These are phyloP conservation scores for Corydoras sp. DNA, from an alignment of 2,113 vertebrate species.

Conservation along the genomic window DNA sequence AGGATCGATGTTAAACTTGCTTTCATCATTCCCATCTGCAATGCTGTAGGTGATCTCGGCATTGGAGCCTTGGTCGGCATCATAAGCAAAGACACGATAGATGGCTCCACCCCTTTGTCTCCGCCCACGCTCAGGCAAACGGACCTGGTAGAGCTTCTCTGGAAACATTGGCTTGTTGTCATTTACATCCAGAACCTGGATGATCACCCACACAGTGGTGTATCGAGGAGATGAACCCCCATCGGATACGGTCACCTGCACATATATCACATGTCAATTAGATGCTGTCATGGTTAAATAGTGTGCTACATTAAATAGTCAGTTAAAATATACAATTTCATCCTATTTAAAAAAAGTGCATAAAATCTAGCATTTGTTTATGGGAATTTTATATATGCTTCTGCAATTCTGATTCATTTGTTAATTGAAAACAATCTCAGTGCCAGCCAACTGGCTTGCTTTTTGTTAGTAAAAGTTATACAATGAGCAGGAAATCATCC, in stretches of 20 bases:
- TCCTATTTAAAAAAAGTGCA: too few relatives aligned
- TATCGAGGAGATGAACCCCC: conserved; percentile 77
- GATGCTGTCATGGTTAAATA: too few relatives aligned
- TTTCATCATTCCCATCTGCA: conserved; percentile 88
- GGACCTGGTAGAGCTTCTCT: conserved; percentile 91
- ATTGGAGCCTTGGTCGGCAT: conserved; percentile 87
- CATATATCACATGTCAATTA: not conserved
- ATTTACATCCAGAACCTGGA: conserved; percentile 90
- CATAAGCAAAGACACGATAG: conserved; percentile 89
- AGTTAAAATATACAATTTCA: too few relatives aligned
- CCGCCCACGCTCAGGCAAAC: conserved; percentile 85
- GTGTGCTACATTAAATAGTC: too few relatives aligned
- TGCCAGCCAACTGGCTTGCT: too few relatives aligned
- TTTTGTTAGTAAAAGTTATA: too few relatives aligned
- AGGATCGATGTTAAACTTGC: conserved; percentile 92
- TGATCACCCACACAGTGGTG: conserved; percentile 84
- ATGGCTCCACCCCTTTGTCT: conserved; percentile 86
- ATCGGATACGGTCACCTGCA: conserved; percentile 85
- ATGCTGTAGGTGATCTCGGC: conserved; percentile 91
- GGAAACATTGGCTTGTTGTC: conserved; percentile 93
- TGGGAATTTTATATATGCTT: too few relatives aligned
- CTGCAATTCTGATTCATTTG: too few relatives aligned
- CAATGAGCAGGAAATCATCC: too few relatives aligned
- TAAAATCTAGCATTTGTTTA: too few relatives aligned
- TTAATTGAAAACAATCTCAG: too few relatives aligned